These are phyloP conservation scores for Echinops telfairi DNA, from an alignment of 2,113 vertebrate genomes.

Conservation along the genomic window DNA sequence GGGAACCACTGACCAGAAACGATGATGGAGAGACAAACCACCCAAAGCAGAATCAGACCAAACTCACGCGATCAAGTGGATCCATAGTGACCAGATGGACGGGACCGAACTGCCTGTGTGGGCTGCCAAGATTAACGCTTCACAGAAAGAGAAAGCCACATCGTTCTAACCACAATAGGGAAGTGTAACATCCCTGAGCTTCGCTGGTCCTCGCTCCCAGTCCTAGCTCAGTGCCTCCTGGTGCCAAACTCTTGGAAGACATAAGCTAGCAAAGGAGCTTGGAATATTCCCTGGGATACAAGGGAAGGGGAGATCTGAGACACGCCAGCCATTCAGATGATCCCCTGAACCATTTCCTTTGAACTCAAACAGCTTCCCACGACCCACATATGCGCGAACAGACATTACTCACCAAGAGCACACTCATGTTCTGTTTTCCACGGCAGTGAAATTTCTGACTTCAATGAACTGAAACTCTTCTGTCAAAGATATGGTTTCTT, in stretches of 20 bases:
- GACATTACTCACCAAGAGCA: background rate
- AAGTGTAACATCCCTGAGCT: too few species aligned
- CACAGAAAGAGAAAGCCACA: too few species aligned
- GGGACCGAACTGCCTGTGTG: too few species aligned
- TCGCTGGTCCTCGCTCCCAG: background rate
- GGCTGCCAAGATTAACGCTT: too few species aligned
- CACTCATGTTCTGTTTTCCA: background rate
- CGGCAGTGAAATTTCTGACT: background rate
- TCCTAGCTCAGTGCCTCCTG: background rate
- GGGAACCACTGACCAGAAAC: background rate
- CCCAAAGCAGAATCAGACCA: background rate
- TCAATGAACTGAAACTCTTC: slow-evolving; percentile 1
- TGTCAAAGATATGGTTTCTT: background rate
- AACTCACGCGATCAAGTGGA: too few species aligned
- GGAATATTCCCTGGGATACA: background rate
- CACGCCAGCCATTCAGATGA: background rate
- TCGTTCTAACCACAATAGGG: too few species aligned
- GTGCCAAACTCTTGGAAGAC: background rate
- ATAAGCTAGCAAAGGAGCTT: background rate
- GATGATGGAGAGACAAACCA: background rate
- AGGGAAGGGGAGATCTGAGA: background rate
- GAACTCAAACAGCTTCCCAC: background rate
- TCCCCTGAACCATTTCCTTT: too few species aligned
- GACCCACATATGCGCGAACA: background rate
- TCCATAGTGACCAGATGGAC: too few species aligned